Evolutionary conservation across 2,888 invertebrate genomes (phyloP), one percentile per base, ranked within the genome.

Genomic region (Polymixis lichenea): DNA sequence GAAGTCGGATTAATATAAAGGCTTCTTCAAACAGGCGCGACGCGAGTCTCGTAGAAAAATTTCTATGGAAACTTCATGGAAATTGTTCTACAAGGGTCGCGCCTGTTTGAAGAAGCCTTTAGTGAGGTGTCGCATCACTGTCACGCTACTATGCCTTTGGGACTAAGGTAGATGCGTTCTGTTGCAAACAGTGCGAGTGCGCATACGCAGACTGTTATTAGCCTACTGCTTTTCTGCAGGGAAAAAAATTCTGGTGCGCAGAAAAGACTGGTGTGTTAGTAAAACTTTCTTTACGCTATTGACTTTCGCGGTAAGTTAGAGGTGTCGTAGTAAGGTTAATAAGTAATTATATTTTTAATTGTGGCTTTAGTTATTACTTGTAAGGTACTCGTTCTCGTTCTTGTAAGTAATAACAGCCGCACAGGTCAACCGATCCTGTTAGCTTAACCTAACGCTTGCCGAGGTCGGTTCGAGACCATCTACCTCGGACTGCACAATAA

Each of bases 51-150:
- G 38, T 38, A 38, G 38, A 38, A 38, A 3, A 38, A 38, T 38
- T 38, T 38, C 38, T 5, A 38, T 38, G 38, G 0, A 38, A 5
- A 5, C 5, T 38, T 38, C 38, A 3, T 6, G 0, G 38, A 38
- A 38, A 38, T 38, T 38, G 38, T 38, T 38, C 38, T 38, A 38
- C 38, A 5, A 38, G 5, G 5, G 38, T 38, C 38, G 38, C 38
- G 38, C 38, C 38, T 5, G 38, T 38, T 5, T 38, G 38, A 5
- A 5, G 38, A 5, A 38, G 38, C 38, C 38, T 38, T 38, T 58
- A 1, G 32, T 32, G n/a, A 65, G 53, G 43, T 22, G 53, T 60
- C n/a, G 32, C n/a, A 22, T 65, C 74, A 74, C 74, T 74, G 75
- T 64, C 15, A 38, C 25, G 56, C 2, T 56, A 38, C 58, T 25